phyloP scores from a whole-genome alignment of 2,888 invertebrate species.

The Campaea margaritaria region DNA sequence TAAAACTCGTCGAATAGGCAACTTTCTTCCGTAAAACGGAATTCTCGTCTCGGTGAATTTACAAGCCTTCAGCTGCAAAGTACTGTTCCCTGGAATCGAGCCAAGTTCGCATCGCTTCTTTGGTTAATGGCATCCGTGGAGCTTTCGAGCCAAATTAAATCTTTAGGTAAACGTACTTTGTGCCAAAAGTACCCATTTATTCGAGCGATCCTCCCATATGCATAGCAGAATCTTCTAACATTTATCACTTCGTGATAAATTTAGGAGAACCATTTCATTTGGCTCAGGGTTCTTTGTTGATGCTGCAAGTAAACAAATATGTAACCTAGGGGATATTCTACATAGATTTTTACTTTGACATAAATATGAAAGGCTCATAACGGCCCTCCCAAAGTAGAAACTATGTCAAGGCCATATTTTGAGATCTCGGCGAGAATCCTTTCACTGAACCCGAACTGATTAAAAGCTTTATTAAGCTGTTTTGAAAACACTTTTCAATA shows the following conservation, averaged over 20 bases:
- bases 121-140: constrained; percentile 23
- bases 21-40: constrained; percentile 10
- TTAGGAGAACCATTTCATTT: no score
- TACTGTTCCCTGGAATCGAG: constrained; percentile 17
- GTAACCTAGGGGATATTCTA: no score
- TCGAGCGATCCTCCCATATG: background rate
- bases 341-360: no score
- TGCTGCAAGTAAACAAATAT: no score
- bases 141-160: constrained; percentile 29
- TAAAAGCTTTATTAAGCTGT: constrained; percentile 1
- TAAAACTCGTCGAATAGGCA: constrained; percentile 9
- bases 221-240: background rate
- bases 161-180: constrained; percentile 6
- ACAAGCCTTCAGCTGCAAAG: constrained; percentile 27
- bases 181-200: background rate
- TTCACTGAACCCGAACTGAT: background rate
- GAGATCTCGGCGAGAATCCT: no score
- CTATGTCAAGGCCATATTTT: no score
- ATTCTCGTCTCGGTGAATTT: constrained; percentile 10
- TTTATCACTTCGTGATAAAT: no score
- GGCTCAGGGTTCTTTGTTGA: no score
- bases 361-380: no score
- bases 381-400: no score
- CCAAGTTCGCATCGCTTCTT: constrained; percentile 23
- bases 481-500: background rate